Evolutionary conservation across 2,888 invertebrate species (phyloP).

Genomic region (Drosophila pseudotalamancana): DNA sequence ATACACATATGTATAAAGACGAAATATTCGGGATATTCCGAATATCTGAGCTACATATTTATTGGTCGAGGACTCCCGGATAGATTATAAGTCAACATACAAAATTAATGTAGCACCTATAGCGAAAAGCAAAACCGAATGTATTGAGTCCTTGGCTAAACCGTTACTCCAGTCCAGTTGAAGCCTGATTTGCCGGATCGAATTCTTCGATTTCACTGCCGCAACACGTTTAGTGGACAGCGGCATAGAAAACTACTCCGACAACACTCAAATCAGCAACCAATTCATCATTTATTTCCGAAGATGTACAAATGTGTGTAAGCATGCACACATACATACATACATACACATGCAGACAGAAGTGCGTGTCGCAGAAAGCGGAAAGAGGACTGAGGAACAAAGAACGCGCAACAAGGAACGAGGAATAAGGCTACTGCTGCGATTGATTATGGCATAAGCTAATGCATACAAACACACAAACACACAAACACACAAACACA

Average conservation of each 20-base stretch:
- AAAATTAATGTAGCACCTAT: no score
- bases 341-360: neutral
- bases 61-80: no score
- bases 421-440: neutral
- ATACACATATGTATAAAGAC: no score
- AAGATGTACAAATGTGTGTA: slow-evolving; percentile 1
- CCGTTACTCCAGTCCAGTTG: no score
- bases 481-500: neutral
- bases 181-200: no score
- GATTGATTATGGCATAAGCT: slow-evolving; percentile 11
- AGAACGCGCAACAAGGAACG: neutral
- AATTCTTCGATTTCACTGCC: no score
- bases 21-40: no score
- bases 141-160: no score
- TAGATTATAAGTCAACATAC: no score
- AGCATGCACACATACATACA: neutral
- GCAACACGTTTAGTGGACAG: neutral
- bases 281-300: slow-evolving; percentile 25
- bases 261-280: neutral
- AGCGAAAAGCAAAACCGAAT: no score
- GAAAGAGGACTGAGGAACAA: neutral
- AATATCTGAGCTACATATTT: no score
- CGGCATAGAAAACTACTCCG: neutral
- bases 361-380: neutral
- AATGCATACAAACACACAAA: neutral